phyloP scores from a whole-genome alignment of 2,888 invertebrate species.

The Microctonus brassicae region DNA sequence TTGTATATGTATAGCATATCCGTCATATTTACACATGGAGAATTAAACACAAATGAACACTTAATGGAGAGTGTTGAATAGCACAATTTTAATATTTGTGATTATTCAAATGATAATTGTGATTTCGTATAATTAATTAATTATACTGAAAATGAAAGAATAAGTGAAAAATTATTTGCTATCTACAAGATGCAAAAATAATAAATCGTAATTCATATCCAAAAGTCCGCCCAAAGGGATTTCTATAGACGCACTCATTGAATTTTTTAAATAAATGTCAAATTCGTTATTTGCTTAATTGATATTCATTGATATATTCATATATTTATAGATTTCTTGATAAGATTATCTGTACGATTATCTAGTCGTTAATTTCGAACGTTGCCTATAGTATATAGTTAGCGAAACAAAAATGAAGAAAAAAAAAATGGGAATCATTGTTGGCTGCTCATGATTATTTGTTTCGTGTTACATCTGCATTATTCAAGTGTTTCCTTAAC shows the following conservation, averaged over 20 bases:
- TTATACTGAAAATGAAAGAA: background rate
- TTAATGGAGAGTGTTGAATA: background rate
- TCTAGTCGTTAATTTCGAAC: background rate
- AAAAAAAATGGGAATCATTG: background rate
- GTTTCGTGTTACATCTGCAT: background rate
- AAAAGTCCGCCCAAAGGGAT: conserved; percentile 12
- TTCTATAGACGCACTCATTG: conserved; percentile 27
- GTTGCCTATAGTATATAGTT: background rate
- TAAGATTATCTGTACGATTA: background rate
- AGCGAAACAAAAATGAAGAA: background rate
- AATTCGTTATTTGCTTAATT: background rate
- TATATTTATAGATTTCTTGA: background rate
- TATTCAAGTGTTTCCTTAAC: background rate
- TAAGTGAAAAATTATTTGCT: background rate
- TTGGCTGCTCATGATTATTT: background rate
- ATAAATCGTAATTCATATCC: background rate
- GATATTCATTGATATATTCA: background rate
- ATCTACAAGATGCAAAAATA: background rate
- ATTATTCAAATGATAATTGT: background rate
- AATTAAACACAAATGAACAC: conserved; percentile 9
- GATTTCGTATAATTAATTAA: background rate
- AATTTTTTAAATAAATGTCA: conserved; percentile 11
- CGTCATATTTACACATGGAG: background rate
- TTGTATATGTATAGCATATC: background rate
- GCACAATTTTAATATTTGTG: background rate